Percentiles rank a stretch among this genome's conserved stretches.
These are phyloP conservation scores for Myrmecophaga tridactyla DNA, from an alignment of 2,113 vertebrate species.

Conservation along the genomic window DNA sequence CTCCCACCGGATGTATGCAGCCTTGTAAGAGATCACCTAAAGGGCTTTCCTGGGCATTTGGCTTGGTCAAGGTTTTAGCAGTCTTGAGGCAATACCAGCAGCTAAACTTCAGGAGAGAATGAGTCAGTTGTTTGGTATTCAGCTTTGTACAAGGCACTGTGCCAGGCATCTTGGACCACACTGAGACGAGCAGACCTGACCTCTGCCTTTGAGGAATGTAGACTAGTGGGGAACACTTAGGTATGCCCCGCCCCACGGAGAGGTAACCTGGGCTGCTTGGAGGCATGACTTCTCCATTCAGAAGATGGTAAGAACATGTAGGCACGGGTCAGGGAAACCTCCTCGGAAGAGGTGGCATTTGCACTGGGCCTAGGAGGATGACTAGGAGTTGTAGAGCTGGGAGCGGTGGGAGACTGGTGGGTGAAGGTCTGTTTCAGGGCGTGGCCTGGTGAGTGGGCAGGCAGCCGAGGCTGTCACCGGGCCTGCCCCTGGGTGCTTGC, in stretches of 20 bases:
- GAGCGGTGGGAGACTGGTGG: neutral
- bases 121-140: neutral
- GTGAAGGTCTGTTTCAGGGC: neutral
- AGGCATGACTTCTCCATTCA: neutral
- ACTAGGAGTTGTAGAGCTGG: neutral
- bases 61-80: neutral
- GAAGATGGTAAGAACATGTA: neutral
- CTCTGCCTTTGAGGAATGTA: neutral
- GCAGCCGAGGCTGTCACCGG: neutral
- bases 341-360: neutral
- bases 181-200: neutral
- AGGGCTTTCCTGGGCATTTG: neutral
- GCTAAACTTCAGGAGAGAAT: neutral
- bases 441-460: neutral
- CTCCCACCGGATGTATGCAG: neutral
- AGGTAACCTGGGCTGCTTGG: neutral
- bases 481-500: neutral
- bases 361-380: neutral
- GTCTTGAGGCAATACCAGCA: neutral
- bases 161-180: neutral
- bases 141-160: neutral
- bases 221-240: neutral
- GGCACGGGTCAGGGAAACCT: neutral
- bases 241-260: accelerated
- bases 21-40: neutral